Evolutionary conservation across 2,113 vertebrate species (phyloP).

Genomic region (Paramormyrops kingsleyae): DNA sequence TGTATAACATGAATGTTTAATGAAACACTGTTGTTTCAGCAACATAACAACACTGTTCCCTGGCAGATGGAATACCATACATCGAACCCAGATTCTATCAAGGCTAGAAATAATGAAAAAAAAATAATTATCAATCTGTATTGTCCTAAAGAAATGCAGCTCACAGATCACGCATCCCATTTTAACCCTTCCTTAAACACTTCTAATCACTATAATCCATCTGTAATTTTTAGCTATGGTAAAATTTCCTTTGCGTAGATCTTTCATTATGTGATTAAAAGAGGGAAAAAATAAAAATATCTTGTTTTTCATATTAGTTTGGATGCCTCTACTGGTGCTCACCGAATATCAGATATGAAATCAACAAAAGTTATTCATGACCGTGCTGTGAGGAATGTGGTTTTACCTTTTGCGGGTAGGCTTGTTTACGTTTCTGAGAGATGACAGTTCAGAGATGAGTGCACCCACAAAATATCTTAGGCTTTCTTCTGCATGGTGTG

Average conservation of each 20-base stretch:
- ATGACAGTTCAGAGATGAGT: background rate
- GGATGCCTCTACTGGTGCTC: background rate
- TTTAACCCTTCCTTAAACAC: background rate
- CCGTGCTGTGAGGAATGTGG: background rate
- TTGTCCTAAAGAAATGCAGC: background rate
- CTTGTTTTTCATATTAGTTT: background rate
- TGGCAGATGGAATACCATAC: background rate
- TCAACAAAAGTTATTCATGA: background rate
- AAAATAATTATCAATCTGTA: background rate
- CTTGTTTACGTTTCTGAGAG: background rate
- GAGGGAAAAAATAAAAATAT: background rate
- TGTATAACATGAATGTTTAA: background rate
- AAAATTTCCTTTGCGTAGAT: background rate
- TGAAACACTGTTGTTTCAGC: background rate
- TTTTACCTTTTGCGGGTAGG: background rate
- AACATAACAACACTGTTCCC: background rate
- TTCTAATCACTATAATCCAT: background rate
- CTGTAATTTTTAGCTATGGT: background rate
- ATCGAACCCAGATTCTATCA: background rate
- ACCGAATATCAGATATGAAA: constrained; percentile 1
- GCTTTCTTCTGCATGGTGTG: background rate
- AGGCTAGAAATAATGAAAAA: background rate
- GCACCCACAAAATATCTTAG: background rate
- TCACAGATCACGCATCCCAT: background rate
- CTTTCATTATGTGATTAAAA: background rate